Evolutionary conservation across 2,797 vertebrate genomes (phyloP).

Genomic region (Lutjanus argentimaculatus): DNA sequence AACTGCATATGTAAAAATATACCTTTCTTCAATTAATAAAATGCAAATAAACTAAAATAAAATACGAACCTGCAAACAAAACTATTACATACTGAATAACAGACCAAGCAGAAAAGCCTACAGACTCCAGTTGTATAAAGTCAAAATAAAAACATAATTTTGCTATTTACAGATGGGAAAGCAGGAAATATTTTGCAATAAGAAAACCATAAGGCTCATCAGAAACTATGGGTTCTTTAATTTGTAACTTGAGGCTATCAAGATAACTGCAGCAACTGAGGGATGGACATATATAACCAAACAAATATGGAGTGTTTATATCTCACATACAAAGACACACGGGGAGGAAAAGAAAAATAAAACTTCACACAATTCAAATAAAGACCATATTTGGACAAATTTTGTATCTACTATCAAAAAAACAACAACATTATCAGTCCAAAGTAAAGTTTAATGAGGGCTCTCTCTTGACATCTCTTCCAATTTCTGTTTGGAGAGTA

Average conservation of each 20-base stretch:
- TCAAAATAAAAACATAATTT: neutral
- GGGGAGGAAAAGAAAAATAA: too few species aligned
- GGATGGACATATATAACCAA: too few species aligned
- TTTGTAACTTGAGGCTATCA: neutral
- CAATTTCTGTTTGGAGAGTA: too few species aligned
- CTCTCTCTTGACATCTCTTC: too few species aligned
- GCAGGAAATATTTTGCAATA: neutral
- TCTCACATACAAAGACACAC: too few species aligned
- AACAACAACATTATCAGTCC: too few species aligned
- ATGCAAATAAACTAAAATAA: neutral
- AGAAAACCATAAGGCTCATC: neutral
- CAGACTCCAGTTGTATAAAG: neutral
- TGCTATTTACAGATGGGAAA: neutral
- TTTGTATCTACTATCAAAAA: too few species aligned
- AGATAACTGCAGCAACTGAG: too few species aligned
- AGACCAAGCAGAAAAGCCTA: neutral
- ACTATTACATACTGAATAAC: neutral
- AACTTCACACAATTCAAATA: too few species aligned
- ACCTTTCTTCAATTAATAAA: neutral
- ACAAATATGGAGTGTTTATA: too few species aligned
- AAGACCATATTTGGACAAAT: too few species aligned
- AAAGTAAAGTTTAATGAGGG: too few species aligned
- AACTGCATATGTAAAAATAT: neutral
- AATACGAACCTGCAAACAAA: neutral
- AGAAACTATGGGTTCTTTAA: neutral